Evolutionary conservation across 1,140 invertebrate species (phyloP).

Genomic region (Apis cerana): DNA sequence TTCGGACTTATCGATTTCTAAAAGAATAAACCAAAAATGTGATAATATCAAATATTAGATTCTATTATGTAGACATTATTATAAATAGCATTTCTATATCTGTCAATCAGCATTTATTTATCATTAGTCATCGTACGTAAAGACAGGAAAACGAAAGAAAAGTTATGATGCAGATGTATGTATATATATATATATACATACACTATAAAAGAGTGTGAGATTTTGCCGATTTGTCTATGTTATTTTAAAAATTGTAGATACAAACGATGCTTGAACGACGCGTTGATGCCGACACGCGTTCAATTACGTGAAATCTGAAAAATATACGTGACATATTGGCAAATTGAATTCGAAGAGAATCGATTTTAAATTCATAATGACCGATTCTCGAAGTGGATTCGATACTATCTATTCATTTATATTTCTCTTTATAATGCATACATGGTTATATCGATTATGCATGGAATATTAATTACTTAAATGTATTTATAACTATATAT

Average conservation of each 20-base stretch:
- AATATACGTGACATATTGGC: background rate
- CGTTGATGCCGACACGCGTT: slow-evolving; percentile 3
- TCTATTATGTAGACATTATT: too few relatives aligned
- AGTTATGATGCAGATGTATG: background rate
- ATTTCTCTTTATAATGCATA: background rate
- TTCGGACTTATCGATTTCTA: too few relatives aligned
- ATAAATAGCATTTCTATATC: background rate
- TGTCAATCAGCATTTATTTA: background rate
- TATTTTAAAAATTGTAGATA: background rate
- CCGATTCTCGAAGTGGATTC: background rate
- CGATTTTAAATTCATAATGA: slow-evolving; percentile 7
- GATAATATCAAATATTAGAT: too few relatives aligned
- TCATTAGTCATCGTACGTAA: background rate
- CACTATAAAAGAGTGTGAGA: background rate
- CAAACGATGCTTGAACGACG: background rate
- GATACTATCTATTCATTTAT: background rate
- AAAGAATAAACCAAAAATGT: too few relatives aligned
- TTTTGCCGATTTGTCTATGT: slow-evolving; percentile 1
- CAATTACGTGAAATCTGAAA: slow-evolving; percentile 5
- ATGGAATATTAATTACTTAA: background rate
- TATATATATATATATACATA: too few relatives aligned
- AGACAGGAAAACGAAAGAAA: background rate
- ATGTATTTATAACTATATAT: background rate
- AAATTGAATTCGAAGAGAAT: background rate
- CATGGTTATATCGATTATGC: background rate